Evolutionary conservation across 2,797 vertebrate genomes (phyloP).

Genomic region (Meda fulgida): DNA sequence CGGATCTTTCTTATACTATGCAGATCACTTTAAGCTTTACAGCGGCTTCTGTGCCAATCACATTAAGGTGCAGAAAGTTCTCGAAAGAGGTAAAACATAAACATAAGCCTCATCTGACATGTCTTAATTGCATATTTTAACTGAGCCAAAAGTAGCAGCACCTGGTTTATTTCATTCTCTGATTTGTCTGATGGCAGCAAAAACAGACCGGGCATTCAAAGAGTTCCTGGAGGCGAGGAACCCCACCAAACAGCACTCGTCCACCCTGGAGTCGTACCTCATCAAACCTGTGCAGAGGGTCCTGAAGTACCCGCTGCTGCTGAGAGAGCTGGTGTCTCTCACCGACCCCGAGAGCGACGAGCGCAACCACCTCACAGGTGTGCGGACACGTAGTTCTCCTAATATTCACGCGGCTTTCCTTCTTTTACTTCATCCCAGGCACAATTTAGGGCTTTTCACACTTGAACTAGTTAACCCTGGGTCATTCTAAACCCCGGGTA

Average conservation of each 20-base stretch:
- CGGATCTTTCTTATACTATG: slow-evolving; percentile 94
- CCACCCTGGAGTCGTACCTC: slow-evolving; percentile 93
- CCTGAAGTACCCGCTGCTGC: slow-evolving; percentile 92
- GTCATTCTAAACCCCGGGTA: background rate
- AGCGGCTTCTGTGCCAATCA: slow-evolving; percentile 97
- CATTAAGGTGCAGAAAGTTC: slow-evolving; percentile 95
- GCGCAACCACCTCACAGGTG: slow-evolving; percentile 90
- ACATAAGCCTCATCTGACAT: background rate
- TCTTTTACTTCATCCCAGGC: background rate
- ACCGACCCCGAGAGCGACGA: slow-evolving; percentile 89
- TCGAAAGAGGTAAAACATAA: slow-evolving; percentile 86
- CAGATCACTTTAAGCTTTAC: slow-evolving; percentile 97
- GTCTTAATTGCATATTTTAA: background rate
- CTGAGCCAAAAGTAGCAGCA: background rate
- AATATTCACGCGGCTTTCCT: background rate
- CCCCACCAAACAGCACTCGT: slow-evolving; percentile 94
- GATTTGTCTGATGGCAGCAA: slow-evolving; percentile 74
- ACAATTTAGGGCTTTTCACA: background rate
- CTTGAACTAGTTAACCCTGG: background rate
- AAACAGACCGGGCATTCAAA: slow-evolving; percentile 90
- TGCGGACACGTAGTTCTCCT: background rate
- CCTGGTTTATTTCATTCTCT: background rate
- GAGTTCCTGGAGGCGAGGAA: slow-evolving; percentile 90
- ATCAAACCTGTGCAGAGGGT: slow-evolving; percentile 97
- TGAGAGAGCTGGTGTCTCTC: slow-evolving; percentile 90